phyloP scores from a whole-genome alignment of 1,140 invertebrate species.

The Euwallacea similis region DNA sequence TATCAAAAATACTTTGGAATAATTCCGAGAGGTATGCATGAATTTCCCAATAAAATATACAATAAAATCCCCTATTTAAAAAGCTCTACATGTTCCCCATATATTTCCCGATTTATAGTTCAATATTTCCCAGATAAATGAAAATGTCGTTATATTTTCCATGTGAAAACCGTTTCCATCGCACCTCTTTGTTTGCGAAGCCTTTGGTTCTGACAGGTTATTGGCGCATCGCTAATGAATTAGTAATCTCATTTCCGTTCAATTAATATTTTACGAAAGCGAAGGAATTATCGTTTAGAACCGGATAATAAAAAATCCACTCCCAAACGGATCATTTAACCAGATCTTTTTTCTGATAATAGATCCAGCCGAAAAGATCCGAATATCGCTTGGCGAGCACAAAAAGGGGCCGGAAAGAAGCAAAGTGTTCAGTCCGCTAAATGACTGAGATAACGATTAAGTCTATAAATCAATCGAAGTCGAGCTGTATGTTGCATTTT shows the following conservation, averaged over 20 bases:
- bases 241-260: background rate
- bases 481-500: slow-evolving; percentile 19
- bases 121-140: slow-evolving; percentile 9
- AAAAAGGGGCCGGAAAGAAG: slow-evolving; percentile 16
- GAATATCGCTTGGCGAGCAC: slow-evolving; percentile 12
- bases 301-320: background rate
- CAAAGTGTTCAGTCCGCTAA: slow-evolving; percentile 19
- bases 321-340: background rate
- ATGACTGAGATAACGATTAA: slow-evolving; percentile 27
- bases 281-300: too few species aligned
- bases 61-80: slow-evolving; percentile 1
- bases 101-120: slow-evolving; percentile 4
- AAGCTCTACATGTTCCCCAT: slow-evolving; percentile 2
- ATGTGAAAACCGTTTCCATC: slow-evolving; percentile 3
- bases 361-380: slow-evolving; percentile 7
- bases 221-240: background rate
- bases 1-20: too few species aligned
- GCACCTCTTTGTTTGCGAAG: slow-evolving; percentile 12
- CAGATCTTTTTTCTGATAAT: slow-evolving; percentile 10
- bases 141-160: slow-evolving; percentile 14
- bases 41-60: background rate
- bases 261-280: too few species aligned
- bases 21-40: background rate
- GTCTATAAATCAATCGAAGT: slow-evolving; percentile 26
- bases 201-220: slow-evolving; percentile 11